Evolutionary conservation across 92 coral and sea anemone genomes (phyloP).

Genomic region (Palythoa grandiflora): DNA sequence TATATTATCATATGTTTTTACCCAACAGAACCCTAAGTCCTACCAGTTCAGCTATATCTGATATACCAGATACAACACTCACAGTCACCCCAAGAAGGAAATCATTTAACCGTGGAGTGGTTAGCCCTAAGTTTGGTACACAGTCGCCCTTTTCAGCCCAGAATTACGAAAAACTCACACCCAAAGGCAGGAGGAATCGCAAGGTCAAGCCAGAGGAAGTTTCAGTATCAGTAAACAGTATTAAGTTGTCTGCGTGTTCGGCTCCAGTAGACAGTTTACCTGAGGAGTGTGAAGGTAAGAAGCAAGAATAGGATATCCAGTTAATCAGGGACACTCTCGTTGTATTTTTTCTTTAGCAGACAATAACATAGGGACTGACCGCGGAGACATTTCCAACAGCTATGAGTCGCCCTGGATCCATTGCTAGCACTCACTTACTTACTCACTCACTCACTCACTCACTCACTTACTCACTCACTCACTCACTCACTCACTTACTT

Average conservation of each 20-base stretch:
- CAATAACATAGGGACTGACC: too few relatives aligned
- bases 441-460: too few relatives aligned
- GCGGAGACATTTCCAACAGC: too few relatives aligned
- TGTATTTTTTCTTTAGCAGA: too few relatives aligned
- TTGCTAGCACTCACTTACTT: too few relatives aligned
- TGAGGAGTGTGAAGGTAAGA: constrained; percentile 25
- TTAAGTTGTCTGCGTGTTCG: neutral
- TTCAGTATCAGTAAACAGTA: neutral
- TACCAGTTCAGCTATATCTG: constrained; percentile 48
- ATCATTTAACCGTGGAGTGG: constrained; percentile 43
- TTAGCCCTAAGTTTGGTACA: constrained; percentile 68
- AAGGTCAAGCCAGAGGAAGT: constrained; percentile 19
- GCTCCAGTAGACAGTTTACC: neutral
- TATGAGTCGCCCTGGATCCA: too few relatives aligned
- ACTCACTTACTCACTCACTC: too few relatives aligned
- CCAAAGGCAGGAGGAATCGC: constrained; percentile 27
- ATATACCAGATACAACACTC: constrained; percentile 47
- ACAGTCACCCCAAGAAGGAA: constrained; percentile 69
- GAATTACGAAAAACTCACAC: constrained; percentile 41
- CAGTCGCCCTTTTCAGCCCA: constrained; percentile 50
- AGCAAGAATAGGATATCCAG: neutral
- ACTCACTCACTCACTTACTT: too few relatives aligned
- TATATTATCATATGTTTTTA: neutral
- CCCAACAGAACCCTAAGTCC: constrained; percentile 75
- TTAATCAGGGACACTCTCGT: too few relatives aligned